A percentile compares a stretch with the other conserved stretches of the same genome.
Conservation (phyloP, 1,140 invertebrate species). For the Apis dorsata region DNA sequence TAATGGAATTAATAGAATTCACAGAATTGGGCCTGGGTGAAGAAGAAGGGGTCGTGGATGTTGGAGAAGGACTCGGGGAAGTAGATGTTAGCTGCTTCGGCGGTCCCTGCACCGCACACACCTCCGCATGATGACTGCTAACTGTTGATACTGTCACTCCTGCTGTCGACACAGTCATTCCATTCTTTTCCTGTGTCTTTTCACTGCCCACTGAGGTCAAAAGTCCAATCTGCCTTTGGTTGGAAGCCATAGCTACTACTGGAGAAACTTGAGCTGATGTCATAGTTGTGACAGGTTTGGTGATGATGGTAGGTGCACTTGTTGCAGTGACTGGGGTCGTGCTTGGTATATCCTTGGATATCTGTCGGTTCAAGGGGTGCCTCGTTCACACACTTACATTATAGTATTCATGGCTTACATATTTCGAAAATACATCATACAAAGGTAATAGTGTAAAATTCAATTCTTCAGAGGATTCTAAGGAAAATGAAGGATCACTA, state of each 20-base stretch:
- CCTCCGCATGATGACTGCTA: conserved; percentile 77
- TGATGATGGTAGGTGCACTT: conserved; percentile 76
- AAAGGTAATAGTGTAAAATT: conserved; percentile 45
- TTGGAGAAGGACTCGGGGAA: conserved; percentile 75
- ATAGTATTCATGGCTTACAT: conserved; percentile 56
- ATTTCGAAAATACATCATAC: conserved; percentile 57
- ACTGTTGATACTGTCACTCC: conserved; percentile 57
- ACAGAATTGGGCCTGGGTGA: conserved; percentile 73
- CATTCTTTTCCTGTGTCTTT: conserved; percentile 74
- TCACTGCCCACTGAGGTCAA: conserved; percentile 66
- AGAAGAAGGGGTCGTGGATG: conserved; percentile 73
- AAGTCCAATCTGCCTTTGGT: conserved; percentile 73
- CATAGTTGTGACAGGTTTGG: conserved; percentile 74
- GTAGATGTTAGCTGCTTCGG: conserved; percentile 77
- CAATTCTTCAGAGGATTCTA: conserved; percentile 31
- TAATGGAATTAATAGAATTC: conserved; percentile 71
- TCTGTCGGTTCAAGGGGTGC: conserved; percentile 81
- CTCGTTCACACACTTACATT: conserved; percentile 74
- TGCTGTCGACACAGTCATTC: conserved; percentile 55
- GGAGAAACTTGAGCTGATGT: conserved; percentile 73
- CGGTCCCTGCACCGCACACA: conserved; percentile 80
- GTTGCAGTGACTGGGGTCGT: conserved; percentile 74
- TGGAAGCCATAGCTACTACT: conserved; percentile 69
- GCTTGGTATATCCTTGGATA: conserved; percentile 82
- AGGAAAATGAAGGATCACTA: conserved; percentile 31